phyloP scores from a whole-genome alignment of 2,888 invertebrate genomes.

The Rhopalosiphum nymphaeae region DNA sequence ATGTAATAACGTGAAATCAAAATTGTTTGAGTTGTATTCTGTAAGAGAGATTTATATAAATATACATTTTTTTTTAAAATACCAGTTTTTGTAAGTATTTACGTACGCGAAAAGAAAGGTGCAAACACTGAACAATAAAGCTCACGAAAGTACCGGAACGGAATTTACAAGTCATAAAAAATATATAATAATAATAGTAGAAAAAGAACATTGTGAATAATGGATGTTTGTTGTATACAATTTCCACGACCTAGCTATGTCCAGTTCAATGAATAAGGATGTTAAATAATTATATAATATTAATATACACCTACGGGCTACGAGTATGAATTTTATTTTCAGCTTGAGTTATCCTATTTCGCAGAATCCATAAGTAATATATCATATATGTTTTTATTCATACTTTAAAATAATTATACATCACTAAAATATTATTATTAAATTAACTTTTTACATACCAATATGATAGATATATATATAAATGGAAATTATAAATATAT shows the following conservation, averaged over 20 bases:
- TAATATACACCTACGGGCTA: not conserved
- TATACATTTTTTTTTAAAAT: not conserved
- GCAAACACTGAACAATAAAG: constrained; percentile 36
- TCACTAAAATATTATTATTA: not conserved
- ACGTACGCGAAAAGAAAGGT: constrained; percentile 2
- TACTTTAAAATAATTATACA: not conserved
- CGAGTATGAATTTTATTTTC: not conserved
- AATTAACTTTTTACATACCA: not conserved
- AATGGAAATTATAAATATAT: not conserved
- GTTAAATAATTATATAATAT: constrained; percentile 16
- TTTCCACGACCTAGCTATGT: constrained; percentile 12
- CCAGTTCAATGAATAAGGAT: constrained; percentile 26
- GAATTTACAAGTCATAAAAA: constrained; percentile 53
- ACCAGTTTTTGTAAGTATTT: not conserved
- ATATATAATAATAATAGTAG: constrained; percentile 15
- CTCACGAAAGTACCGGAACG: constrained; percentile 47
- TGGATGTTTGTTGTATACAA: constrained; percentile 16
- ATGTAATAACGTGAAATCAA: not conserved
- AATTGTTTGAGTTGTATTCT: not conserved
- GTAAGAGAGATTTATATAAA: not conserved
- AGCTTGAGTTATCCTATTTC: not conserved
- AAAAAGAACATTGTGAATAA: constrained; percentile 43
- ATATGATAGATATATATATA: not conserved
- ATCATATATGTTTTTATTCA: not conserved
- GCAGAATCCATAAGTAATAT: not conserved